A percentile compares a stretch with the other conserved stretches of the same genome.
phyloP scores from a whole-genome alignment of 92 coral and sea anemone species.

The Zoanthus sansibaricus region DNA sequence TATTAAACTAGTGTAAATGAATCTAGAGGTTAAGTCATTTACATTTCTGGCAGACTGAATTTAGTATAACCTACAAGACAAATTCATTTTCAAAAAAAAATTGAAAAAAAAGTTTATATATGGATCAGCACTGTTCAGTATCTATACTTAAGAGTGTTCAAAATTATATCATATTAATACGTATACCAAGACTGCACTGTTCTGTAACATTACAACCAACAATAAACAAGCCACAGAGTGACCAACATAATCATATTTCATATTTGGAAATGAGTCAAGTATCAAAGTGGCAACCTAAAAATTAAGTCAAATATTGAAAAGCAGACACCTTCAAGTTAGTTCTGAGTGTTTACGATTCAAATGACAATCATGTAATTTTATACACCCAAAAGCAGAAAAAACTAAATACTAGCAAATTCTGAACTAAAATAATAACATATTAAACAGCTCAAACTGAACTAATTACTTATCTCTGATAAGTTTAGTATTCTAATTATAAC shows the following conservation, averaged over 20 bases:
- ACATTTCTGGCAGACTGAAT: too few species aligned
- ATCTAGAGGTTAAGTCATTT: too few species aligned
- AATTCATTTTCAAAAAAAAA: too few species aligned
- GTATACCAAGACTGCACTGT: background rate
- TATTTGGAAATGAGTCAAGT: background rate
- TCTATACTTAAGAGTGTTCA: too few species aligned
- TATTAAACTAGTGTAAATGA: too few species aligned
- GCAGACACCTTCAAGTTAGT: background rate
- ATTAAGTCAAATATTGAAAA: background rate
- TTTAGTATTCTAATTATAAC: background rate
- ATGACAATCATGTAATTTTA: background rate
- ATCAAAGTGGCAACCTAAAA: background rate
- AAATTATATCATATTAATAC: background rate
- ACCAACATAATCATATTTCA: slow-evolving; percentile 22
- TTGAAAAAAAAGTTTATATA: too few species aligned
- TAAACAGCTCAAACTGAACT: too few species aligned
- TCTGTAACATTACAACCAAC: background rate
- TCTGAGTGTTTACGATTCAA: background rate
- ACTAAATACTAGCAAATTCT: background rate
- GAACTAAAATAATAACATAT: background rate
- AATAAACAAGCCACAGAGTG: slow-evolving; percentile 2
- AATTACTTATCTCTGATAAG: background rate
- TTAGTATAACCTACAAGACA: too few species aligned
- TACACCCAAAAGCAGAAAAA: background rate
- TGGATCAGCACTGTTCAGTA: background rate